Evolutionary conservation across 2,888 invertebrate genomes (phyloP), one percentile per base, ranked within the genome.

Genomic region (Acronicta alni): DNA sequence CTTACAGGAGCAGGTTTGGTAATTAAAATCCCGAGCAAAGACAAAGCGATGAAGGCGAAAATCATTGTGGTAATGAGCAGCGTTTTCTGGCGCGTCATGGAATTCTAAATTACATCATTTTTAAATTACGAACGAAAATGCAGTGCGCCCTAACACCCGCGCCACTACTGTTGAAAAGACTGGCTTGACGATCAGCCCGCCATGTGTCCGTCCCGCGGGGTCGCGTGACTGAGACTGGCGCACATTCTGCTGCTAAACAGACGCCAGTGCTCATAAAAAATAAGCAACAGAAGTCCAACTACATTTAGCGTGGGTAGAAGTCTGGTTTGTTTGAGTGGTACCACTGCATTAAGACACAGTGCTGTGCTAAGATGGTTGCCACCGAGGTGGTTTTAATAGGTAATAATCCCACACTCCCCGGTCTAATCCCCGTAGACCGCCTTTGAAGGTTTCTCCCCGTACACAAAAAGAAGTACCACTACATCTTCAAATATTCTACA

Each of bases 41-140:
- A 80, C 73, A 88, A 80, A 81, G 84, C 82, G 70, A 86, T 65
- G 65, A 86, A 79, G 77, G 83, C 79, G 75, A 85, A 84, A 81
- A 86, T 75, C 90, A 91, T 91, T 78, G 77, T 82, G 75, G 80
- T 70, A 65, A 83, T 69, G 72, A 86, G 59, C 66, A 84, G 67
- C 60, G 77, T 73, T 57, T 67, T 79, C 72, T 76, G 79, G 71
- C 79, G 77, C 81, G 77, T 76, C 89, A 89, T 88, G 60, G 67
- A 66, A 78, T 69, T 58, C 60, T 71, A 59, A 63, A 44, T 77
- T 73, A 83, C 77, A 80, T 80, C 4, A 67, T 79, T 74, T 78
- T 73, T 38, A 59, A 64, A 67, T 48, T 57, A 51, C 54, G 49
- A 53, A 62, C 38, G 30, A 56, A 44, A 67, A 69, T 68, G 79